Evolutionary conservation across 2,888 invertebrate species (phyloP), one percentile per base, ranked within the genome.

Genomic region (Adelognathus sp.): DNA sequence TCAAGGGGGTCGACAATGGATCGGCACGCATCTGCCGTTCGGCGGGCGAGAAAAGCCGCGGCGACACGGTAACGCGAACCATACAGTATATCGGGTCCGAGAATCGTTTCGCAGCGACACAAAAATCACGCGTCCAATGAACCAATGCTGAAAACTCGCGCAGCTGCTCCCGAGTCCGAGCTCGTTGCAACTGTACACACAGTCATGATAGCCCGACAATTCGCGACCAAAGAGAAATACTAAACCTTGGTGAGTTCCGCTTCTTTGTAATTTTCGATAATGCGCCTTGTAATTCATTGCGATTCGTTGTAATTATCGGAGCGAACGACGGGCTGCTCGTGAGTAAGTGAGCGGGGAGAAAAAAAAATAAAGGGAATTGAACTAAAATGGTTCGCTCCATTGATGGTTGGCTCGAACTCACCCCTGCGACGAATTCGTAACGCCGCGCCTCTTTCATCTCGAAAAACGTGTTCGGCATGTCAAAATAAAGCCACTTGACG

Each of bases 401-500:
- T 60, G 64, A 64, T 64, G 58, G 41, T 41, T 67, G 61, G 14
- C 58, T 36, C n/a, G 39, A 18, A 14, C 50, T 18, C 58, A 56
- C 56, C 56, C 36, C 64, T 58, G 41, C 14, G 6, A 36, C 41
- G n/a, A 74, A 70, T 78, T 64, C 46, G 69, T 46, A 46, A 69
- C 69, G 69, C 63, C 58, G 46, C 63, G 39, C 63, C 71, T 61
- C 67, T 61, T 67, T 67, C 72, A 67, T 71, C 67, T 63, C 54
- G 33, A 18, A 24, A n/a, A 36, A 69, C 56, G 78, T 64, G 74
- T 71, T 75, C 58, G 44, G 50, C 44, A 31, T 61, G 79, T 71
- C 79, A 79, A 79, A 79, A 79, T 79, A 74, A 44, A 66, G 66
- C 64, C 79, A 79, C 79, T 74, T 79, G 74, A 74, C 66, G 54